Evolutionary conservation across 2,888 invertebrate species (phyloP).

Genomic region (Opisthograptis luteolata): DNA sequence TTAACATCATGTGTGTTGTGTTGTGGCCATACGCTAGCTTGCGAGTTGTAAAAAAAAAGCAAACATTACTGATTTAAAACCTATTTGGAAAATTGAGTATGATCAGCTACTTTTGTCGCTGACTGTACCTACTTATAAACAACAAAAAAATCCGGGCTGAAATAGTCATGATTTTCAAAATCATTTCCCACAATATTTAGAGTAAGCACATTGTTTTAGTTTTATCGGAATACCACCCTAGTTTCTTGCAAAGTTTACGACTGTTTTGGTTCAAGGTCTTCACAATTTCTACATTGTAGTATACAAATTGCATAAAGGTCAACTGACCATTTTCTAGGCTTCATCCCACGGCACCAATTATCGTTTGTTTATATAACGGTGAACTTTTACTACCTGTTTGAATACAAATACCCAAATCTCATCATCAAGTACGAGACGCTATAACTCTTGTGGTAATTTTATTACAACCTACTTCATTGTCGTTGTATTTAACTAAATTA

Average conservation of each 20-base stretch:
- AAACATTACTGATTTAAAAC: too few relatives aligned
- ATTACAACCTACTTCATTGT: constrained; percentile 31
- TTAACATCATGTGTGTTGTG: too few relatives aligned
- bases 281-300: constrained; percentile 10
- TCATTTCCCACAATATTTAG: too few relatives aligned
- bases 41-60: too few relatives aligned
- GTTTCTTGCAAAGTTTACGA: constrained; percentile 1
- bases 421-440: constrained; percentile 15
- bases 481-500: constrained; percentile 19
- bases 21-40: too few relatives aligned
- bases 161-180: too few relatives aligned
- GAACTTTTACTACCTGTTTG: constrained; percentile 20
- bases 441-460: constrained; percentile 23
- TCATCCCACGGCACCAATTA: constrained; percentile 60
- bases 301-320: constrained; percentile 22
- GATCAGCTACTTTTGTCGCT: too few relatives aligned
- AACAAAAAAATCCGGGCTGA: too few relatives aligned
- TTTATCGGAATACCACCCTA: neutral
- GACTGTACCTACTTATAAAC: too few relatives aligned
- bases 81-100: too few relatives aligned
- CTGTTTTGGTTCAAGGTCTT: constrained; percentile 11
- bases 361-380: constrained; percentile 58
- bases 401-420: constrained; percentile 18
- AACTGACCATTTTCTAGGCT: constrained; percentile 39
- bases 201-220: too few relatives aligned